Evolutionary conservation across 2,888 invertebrate species (phyloP), one percentile per base, ranked within the genome.

Genomic region (Halictus quadricinctus): DNA sequence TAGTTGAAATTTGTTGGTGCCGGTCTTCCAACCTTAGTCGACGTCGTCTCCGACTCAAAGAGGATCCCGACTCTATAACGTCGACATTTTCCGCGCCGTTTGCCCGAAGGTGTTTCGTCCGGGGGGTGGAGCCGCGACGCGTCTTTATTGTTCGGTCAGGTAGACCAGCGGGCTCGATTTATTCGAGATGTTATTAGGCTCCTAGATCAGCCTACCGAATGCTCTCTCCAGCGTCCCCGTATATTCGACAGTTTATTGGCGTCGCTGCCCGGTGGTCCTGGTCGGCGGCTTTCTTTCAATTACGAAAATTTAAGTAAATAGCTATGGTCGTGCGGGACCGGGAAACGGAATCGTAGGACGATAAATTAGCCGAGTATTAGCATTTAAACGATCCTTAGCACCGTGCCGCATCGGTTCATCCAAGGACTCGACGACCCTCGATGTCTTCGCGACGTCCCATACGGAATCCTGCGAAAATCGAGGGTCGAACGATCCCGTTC

Each of bases 231-330:
- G 72, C 83, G 88, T 90, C 70, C 86, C 87, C 91, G 90, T 93
- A 93, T 92, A 93, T 92, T 90, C 81, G 64, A 81, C 69, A 88
- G 86, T 93, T 93, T 93, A 93, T 93, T 89, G 86, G 84, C 76
- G 64, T 21, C 76, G 85, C 76, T 83, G 89, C 89, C 90, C 84
- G 88, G 93, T 93, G 92, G 92, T 91, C 91, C 88, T 50, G 83
- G 86, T 88, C 91, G 93, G 92, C 92, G 92, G 91, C 89, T 88
- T 87, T 92, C 92, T 92, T 93, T 93, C 93, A 93, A 94, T 93
- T 93, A 93, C 87, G 83, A 88, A 82, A 88, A 86, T 88, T 88
- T 85, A 83, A 85, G 90, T 89, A 92, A 92, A 92, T 89, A 90
- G 87, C 87, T 66, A 77, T 48, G 76, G 81, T 29, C 25, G 41